Evolutionary conservation across 2,113 vertebrate species (phyloP), one percentile per base, ranked within the genome.

Genomic region (Tachysurus fulvidraco): DNA sequence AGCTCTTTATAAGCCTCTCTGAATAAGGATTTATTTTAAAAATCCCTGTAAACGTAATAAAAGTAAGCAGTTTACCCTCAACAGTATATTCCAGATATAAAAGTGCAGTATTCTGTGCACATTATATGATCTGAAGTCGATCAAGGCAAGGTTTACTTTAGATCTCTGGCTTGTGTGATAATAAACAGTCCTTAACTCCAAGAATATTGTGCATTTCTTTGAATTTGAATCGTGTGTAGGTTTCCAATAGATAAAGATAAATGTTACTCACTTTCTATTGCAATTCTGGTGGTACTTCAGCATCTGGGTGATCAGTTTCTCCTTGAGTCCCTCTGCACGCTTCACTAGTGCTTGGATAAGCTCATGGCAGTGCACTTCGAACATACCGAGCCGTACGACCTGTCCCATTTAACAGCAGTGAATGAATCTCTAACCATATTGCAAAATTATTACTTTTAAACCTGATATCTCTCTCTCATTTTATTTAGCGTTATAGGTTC

Each of bases 381-480:
- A 98, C 96, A 97, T 96, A 87, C 97, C 96, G 62, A 98, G 91
- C 64, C 81, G 94, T 55, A 95, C 30, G 41, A 90, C 93, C 97
- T 98, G 67, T 23, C 83, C 50, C 4, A 83, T 64, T 79, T 4
- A 28, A 81, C 21, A 52, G n/a, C 46, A 57, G 19, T 11, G 41
- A 5, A 83, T 84, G 19, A 69, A 36, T 46, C 13, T 82, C 23
- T 36, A 14, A 5, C 7, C 52, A 78, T 30, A 55, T 78, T 21
- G 54, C 8, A 3, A 2, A 54, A 57, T 21, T 55, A 7, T 28
- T 17, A 54, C 2, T 23, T 16, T 16, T 77, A 52, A 77, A 77
- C 21, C 71, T 9, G 46, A 5, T 23, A 74, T 77, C 46, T 14
- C 23, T 25, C 41, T 8, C 23, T 25, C 41, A 2, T 41, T 41